Evolutionary conservation across 2,888 invertebrate genomes (phyloP).

Genomic region (Dorcus hopei): DNA sequence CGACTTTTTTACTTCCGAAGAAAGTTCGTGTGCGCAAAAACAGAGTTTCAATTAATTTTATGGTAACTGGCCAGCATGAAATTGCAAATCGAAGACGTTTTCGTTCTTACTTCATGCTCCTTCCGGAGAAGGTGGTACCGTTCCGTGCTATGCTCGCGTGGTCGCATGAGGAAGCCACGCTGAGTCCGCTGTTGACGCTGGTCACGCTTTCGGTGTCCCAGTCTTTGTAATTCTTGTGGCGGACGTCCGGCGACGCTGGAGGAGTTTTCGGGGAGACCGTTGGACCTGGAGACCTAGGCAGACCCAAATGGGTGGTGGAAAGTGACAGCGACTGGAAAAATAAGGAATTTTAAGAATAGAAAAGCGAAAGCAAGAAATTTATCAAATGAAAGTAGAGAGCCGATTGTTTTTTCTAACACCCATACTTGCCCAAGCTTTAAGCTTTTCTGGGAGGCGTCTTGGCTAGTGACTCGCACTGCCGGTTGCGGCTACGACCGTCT

Average conservation of each 20-base stretch:
- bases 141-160: constrained; percentile 76
- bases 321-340: constrained; percentile 43
- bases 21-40: too few species aligned
- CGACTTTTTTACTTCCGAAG: too few species aligned
- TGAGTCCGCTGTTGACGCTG: constrained; percentile 75
- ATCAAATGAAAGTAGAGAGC: too few species aligned
- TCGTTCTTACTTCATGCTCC: constrained; percentile 45
- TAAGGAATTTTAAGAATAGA: background rate
- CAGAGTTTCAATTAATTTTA: too few species aligned
- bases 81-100: too few species aligned
- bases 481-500: too few species aligned
- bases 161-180: constrained; percentile 77
- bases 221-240: constrained; percentile 31
- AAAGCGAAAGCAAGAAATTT: background rate
- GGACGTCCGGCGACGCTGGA: constrained; percentile 34
- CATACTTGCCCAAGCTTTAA: too few species aligned
- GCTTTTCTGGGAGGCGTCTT: too few species aligned
- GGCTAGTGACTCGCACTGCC: too few species aligned
- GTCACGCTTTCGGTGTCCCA: constrained; percentile 72
- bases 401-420: too few species aligned
- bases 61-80: too few species aligned
- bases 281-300: constrained; percentile 35
- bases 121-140: constrained; percentile 57
- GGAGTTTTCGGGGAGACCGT: constrained; percentile 38
- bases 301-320: constrained; percentile 38